A percentile compares a stretch with the other conserved stretches of the same genome.
Evolutionary conservation across 2,888 invertebrate species (phyloP).

Genomic region (Trachelus tabidus): DNA sequence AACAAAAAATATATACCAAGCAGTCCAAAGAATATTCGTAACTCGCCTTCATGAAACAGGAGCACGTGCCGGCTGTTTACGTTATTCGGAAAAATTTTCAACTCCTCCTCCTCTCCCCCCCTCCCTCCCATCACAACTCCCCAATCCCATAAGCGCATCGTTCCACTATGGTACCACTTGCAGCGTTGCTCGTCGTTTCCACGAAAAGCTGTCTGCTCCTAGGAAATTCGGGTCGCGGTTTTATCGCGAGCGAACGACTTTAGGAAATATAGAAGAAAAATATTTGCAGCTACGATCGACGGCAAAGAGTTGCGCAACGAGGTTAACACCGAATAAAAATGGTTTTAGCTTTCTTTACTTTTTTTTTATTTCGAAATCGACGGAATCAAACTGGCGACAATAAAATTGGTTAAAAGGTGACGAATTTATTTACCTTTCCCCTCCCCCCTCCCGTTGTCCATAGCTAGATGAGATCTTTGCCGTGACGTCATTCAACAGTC

Average conservation of each 20-base stretch:
- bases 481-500: neutral
- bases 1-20: neutral
- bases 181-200: neutral
- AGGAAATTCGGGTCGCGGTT: neutral
- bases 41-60: neutral
- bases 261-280: neutral
- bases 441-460: neutral
- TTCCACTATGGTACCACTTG: neutral
- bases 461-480: slow-evolving; percentile 5
- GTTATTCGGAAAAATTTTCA: neutral
- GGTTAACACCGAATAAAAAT: neutral
- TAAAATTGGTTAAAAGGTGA: slow-evolving; percentile 30
- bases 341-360: neutral
- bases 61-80: neutral
- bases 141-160: neutral
- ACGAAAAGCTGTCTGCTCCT: neutral
- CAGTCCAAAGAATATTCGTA: neutral
- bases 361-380: neutral
- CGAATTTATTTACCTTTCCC: slow-evolving; percentile 29
- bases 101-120: neutral
- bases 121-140: neutral
- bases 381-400: slow-evolving; percentile 18
- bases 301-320: neutral
- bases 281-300: neutral
- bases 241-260: neutral